A percentile compares a stretch with the other conserved stretches of the same genome.
These are phyloP conservation scores for Balaenoptera acutorostrata DNA, from an alignment of 2,113 vertebrate genomes.

Conservation along the genomic window DNA sequence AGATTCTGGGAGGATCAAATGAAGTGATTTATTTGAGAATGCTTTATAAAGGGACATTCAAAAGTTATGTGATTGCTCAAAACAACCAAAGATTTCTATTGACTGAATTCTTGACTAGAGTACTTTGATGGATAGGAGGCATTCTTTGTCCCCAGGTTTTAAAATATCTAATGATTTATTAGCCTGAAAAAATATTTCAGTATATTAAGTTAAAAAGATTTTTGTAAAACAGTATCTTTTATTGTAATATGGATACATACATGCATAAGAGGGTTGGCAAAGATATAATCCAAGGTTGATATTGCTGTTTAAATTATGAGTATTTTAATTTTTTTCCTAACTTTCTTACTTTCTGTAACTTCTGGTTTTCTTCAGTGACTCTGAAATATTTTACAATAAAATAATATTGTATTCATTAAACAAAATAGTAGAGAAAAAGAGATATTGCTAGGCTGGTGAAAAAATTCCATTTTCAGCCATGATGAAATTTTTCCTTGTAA, in stretches of 20 bases:
- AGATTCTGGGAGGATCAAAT: background rate
- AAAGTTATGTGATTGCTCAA: background rate
- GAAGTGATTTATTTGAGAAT: background rate
- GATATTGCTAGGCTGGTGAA: background rate
- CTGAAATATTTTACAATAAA: background rate
- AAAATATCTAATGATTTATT: slow-evolving; percentile 19
- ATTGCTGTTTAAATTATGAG: background rate
- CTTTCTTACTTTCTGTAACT: background rate
- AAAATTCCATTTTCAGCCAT: background rate
- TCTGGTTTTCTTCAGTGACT: background rate
- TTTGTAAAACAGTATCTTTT: background rate
- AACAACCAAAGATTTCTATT: background rate
- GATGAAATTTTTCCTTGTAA: background rate
- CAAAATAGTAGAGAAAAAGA: background rate
- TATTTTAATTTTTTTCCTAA: background rate
- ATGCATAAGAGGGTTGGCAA: background rate
- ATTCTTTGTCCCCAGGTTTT: background rate
- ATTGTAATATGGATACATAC: background rate
- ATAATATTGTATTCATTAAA: background rate
- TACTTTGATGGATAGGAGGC: background rate
- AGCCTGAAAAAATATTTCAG: background rate
- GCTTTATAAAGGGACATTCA: background rate
- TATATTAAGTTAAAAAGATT: background rate
- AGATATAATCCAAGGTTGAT: background rate
- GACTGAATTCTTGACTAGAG: background rate